Conservation (phyloP, 2,113 vertebrate species). For the Pyxicephalus adspersus region DNA sequence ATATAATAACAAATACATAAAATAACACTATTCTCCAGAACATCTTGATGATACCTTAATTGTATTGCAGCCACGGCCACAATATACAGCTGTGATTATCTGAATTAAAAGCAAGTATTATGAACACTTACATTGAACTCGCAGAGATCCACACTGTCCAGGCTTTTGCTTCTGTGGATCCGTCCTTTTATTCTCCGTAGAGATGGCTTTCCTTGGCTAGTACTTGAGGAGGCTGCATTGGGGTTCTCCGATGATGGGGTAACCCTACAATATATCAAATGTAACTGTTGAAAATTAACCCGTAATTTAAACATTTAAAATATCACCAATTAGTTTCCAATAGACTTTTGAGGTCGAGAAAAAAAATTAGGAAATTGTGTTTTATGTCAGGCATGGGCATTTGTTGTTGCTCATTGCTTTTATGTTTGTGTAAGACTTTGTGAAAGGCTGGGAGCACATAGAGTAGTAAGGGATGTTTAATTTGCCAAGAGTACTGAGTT, state of each 20-base stretch:
- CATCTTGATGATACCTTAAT: no score
- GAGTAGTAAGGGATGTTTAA: no score
- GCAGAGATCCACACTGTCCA: constrained; percentile 91
- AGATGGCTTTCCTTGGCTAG: constrained; percentile 92
- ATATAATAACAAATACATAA: no score
- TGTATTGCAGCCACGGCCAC: no score
- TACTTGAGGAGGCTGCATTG: constrained; percentile 83
- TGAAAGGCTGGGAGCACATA: no score
- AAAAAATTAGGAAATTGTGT: no score
- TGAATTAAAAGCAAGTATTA: background rate
- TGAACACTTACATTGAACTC: constrained; percentile 91
- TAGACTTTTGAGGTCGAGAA: no score
- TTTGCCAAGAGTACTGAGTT: no score
- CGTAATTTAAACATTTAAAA: background rate
- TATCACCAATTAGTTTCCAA: background rate
- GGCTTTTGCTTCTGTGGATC: constrained; percentile 93
- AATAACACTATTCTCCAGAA: no score
- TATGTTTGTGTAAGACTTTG: no score
- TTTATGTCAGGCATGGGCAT: no score
- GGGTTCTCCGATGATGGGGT: constrained; percentile 89
- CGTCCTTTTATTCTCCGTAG: constrained; percentile 94
- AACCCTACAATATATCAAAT: constrained; percentile 76
- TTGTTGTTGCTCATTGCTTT: no score
- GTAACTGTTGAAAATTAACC: background rate
- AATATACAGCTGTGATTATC: background rate